These are phyloP conservation scores for Hydrochoerus hydrochaeris DNA, from an alignment of 2,113 vertebrate species.

Conservation along the genomic window DNA sequence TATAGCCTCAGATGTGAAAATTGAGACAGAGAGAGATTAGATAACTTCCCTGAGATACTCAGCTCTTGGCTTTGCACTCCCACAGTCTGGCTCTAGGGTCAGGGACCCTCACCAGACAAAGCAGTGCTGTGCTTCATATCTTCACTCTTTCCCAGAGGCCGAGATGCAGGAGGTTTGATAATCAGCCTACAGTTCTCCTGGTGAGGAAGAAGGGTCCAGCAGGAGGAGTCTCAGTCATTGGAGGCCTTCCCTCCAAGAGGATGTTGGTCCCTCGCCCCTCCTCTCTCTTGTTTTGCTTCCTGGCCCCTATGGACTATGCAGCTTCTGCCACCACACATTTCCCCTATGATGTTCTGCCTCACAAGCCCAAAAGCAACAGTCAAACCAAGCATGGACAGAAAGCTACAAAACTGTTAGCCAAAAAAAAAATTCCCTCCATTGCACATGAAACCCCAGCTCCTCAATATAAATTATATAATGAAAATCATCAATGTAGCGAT, in stretches of 20 bases:
- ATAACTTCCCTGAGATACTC: background rate
- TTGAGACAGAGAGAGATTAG: background rate
- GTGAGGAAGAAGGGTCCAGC: background rate
- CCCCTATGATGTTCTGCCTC: too few relatives aligned
- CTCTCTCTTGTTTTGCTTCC: background rate
- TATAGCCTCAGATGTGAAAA: slow-evolving; percentile 13
- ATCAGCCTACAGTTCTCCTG: background rate
- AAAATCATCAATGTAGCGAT: background rate
- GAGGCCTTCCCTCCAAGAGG: background rate
- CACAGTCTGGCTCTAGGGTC: background rate
- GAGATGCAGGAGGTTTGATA: background rate
- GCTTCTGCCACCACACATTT: background rate
- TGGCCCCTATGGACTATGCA: background rate
- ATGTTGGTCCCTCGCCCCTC: background rate
- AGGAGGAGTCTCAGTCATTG: background rate
- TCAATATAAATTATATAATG: background rate
- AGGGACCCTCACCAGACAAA: background rate
- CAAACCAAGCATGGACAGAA: background rate
- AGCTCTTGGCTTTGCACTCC: background rate
- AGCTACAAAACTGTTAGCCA: background rate
- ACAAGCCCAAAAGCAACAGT: background rate
- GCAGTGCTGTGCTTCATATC: background rate
- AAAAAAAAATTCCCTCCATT: background rate
- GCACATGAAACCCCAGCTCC: background rate
- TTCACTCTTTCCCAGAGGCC: background rate